These are phyloP conservation scores for Crambe crambe DNA, from an alignment of 37 sponge, comb jelly and placozoan species.

Conservation along the genomic window DNA sequence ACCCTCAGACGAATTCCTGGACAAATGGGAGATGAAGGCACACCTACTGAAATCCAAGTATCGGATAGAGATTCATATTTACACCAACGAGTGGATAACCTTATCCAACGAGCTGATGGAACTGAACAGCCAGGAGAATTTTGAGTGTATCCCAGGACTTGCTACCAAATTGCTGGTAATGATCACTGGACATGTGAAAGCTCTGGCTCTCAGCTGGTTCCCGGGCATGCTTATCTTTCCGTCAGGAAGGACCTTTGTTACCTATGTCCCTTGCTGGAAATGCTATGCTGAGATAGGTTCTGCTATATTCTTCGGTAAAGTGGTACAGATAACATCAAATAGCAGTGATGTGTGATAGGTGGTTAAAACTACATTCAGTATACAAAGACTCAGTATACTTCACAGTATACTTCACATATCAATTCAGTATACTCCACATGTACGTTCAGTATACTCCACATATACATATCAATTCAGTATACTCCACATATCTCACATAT, in stretches of 20 bases:
- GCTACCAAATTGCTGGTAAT: constrained; percentile 71
- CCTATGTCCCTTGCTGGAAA: constrained; percentile 81
- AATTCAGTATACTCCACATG: no score
- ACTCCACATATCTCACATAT: no score
- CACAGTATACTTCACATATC: no score
- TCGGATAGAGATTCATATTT: constrained; percentile 52
- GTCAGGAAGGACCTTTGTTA: neutral
- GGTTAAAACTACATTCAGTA: no score
- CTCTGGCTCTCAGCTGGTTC: constrained; percentile 75
- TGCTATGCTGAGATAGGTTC: constrained; percentile 42
- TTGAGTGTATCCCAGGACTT: constrained; percentile 7
- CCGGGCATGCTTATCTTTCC: constrained; percentile 48
- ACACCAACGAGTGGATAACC: constrained; percentile 45
- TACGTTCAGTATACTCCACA: no score
- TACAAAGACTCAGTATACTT: no score
- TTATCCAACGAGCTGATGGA: constrained; percentile 10
- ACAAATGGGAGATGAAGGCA: neutral
- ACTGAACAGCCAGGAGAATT: neutral
- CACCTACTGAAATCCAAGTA: neutral
- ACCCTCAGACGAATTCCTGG: neutral
- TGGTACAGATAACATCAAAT: no score
- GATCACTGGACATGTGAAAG: constrained; percentile 63
- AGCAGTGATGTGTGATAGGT: no score
- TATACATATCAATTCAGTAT: no score
- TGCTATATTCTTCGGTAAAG: neutral